phyloP scores from a whole-genome alignment of 2,888 invertebrate species.

The Phortica okadai region DNA sequence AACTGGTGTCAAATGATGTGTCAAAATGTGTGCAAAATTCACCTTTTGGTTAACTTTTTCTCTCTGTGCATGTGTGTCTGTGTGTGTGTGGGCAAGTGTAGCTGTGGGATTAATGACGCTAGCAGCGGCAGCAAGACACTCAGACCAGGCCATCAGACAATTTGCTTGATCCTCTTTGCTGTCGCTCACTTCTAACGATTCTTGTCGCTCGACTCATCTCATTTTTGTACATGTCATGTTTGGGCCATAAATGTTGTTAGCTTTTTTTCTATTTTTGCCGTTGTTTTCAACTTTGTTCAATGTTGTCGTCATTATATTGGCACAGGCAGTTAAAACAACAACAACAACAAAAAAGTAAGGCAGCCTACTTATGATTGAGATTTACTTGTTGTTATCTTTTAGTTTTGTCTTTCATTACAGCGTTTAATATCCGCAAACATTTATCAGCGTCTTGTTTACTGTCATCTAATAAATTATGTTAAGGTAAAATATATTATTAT shows the following conservation, averaged over 20 bases:
- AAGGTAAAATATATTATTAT: slow-evolving; percentile 44
- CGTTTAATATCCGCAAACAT: slow-evolving; percentile 36
- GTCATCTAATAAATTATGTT: slow-evolving; percentile 62
- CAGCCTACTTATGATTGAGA: slow-evolving; percentile 31
- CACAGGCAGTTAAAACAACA: neutral
- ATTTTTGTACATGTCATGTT: slow-evolving; percentile 57
- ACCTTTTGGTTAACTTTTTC: slow-evolving; percentile 50
- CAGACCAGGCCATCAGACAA: neutral
- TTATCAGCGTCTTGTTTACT: slow-evolving; percentile 30
- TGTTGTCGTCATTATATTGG: slow-evolving; percentile 52
- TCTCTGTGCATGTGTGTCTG: slow-evolving; percentile 1
- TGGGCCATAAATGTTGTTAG: slow-evolving; percentile 67
- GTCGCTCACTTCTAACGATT: neutral
- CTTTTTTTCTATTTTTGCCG: neutral
- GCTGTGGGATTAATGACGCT: slow-evolving; percentile 57
- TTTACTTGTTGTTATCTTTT: neutral
- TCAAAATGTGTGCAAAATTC: slow-evolving; percentile 69
- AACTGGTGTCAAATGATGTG: slow-evolving; percentile 71
- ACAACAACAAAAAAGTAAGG: neutral
- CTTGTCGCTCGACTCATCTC: slow-evolving; percentile 1
- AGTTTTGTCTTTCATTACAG: neutral
- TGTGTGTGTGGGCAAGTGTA: slow-evolving; percentile 8
- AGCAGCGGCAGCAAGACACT: slow-evolving; percentile 23
- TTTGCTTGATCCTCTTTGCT: slow-evolving; percentile 4
- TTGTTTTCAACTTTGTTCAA: slow-evolving; percentile 54